These are phyloP conservation scores for Onthophagus taurus DNA, from an alignment of 1,140 invertebrate genomes.

Conservation along the genomic window DNA sequence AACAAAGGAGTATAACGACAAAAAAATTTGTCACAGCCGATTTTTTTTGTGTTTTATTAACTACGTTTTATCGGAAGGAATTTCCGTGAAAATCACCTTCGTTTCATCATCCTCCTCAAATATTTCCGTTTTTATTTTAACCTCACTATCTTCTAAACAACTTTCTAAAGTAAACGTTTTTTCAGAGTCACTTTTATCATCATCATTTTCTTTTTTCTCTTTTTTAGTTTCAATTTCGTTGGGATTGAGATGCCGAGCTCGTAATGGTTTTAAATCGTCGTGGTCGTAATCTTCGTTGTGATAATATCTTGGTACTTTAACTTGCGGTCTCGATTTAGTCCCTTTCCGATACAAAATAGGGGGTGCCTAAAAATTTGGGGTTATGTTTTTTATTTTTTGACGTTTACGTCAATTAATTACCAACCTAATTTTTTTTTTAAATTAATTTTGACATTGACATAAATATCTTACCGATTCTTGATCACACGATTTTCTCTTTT, in stretches of 20 bases:
- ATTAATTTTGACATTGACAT: no score
- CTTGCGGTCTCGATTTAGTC: slow-evolving; percentile 30
- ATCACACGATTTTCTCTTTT: slow-evolving; percentile 11
- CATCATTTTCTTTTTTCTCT: background rate
- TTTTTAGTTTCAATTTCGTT: no score
- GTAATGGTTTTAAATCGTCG: slow-evolving; percentile 1
- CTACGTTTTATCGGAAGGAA: no score
- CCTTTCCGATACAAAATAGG: slow-evolving; percentile 18
- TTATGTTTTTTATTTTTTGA: background rate
- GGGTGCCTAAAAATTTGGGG: no score
- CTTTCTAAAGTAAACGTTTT: no score
- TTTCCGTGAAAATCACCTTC: no score
- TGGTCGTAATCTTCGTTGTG: slow-evolving; percentile 25
- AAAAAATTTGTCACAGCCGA: no score
- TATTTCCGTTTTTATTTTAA: background rate
- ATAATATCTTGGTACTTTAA: slow-evolving; percentile 32
- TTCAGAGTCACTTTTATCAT: background rate
- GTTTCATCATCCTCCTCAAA: no score
- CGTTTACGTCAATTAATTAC: background rate
- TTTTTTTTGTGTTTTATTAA: no score
- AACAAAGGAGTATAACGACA: no score
- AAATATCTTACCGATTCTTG: slow-evolving; percentile 9
- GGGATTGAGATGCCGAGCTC: background rate
- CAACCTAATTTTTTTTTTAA: background rate
- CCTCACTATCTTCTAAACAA: background rate